Evolutionary conservation across 2,797 vertebrate genomes (phyloP).

Genomic region (Leptatherina wallacei): DNA sequence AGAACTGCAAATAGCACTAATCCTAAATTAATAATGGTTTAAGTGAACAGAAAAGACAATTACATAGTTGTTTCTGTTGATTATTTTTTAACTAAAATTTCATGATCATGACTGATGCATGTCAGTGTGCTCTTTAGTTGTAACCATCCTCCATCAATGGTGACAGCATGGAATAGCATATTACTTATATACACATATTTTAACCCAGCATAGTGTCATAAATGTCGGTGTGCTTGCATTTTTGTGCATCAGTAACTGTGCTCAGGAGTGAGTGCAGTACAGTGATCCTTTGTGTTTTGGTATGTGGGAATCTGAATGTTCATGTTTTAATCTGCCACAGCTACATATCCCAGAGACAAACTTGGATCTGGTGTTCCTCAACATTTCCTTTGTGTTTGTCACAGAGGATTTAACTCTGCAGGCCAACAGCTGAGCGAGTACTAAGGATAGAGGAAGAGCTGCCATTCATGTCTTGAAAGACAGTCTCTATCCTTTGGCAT

Average conservation of each 20-base stretch:
- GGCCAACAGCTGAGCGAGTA: conserved; percentile 33
- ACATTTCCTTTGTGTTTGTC: conserved; percentile 45
- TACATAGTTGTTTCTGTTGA: conserved; percentile 1
- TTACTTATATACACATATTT: conserved; percentile 38
- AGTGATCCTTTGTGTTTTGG: conserved; percentile 12
- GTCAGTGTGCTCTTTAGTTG: background rate
- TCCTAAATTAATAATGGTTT: background rate
- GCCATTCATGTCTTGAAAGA: conserved; percentile 33
- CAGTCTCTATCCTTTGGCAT: conserved; percentile 49
- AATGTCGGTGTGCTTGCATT: background rate
- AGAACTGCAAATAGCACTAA: background rate
- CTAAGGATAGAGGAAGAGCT: conserved; percentile 49
- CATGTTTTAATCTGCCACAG: conserved; percentile 22
- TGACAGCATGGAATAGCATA: background rate
- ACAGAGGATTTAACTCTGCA: conserved; percentile 41
- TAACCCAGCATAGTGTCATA: conserved; percentile 15
- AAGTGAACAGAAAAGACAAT: background rate
- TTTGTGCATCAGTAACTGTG: conserved; percentile 6
- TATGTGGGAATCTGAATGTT: conserved; percentile 37
- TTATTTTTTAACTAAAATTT: background rate
- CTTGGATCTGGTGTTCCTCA: conserved; percentile 40
- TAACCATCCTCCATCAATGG: background rate
- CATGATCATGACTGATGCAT: background rate
- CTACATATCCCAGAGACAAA: conserved; percentile 32
- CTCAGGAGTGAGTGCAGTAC: conserved; percentile 8